phyloP scores from a whole-genome alignment of 2,113 vertebrate species.

The Saccopteryx leptura region DNA sequence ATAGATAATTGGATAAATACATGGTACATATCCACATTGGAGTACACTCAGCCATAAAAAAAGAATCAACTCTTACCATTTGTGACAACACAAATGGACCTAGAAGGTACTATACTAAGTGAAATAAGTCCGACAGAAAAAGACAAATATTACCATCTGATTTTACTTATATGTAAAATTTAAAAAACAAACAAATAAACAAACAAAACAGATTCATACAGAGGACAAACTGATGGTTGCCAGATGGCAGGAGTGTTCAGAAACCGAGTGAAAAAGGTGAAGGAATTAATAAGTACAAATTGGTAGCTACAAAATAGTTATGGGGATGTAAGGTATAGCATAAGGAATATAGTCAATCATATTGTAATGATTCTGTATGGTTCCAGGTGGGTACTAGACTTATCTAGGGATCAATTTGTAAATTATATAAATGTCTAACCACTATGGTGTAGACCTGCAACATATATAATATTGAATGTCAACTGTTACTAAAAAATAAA shows the following conservation, averaged over 20 bases:
- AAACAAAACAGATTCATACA: not conserved
- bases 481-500: not conserved
- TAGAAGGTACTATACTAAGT: not conserved
- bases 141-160: not conserved
- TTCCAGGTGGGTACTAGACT: not conserved
- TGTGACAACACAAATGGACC: not conserved
- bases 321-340: not conserved
- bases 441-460: not conserved
- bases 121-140: not conserved
- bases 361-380: not conserved
- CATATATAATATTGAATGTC: not conserved
- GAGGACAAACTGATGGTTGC: not conserved
- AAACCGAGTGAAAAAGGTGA: not conserved
- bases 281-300: not conserved
- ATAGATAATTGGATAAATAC: not conserved
- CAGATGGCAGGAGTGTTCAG: not conserved
- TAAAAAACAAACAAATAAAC: not conserved
- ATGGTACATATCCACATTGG: not conserved
- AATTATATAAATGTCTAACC: not conserved
- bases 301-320: not conserved
- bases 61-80: not conserved
- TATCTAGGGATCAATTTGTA: not conserved
- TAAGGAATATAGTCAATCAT: not conserved
- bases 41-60: not conserved
- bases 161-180: not conserved